phyloP scores from a whole-genome alignment of 1,140 invertebrate genomes.

The Sarcophaga bullata region DNA sequence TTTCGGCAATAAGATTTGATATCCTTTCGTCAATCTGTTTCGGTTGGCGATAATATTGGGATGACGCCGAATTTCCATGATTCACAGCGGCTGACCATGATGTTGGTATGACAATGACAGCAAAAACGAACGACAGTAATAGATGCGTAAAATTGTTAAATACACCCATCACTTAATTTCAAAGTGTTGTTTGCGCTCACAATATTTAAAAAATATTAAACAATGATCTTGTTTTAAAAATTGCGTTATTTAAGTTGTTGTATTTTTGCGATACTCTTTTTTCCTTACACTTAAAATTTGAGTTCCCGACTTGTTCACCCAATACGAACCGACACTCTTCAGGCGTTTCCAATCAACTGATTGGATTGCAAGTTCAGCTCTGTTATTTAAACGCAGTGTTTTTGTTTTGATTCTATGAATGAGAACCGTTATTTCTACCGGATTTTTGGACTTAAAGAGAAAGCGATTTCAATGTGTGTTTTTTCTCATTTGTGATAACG shows the following conservation, averaged over 20 bases:
- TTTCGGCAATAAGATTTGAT: constrained; percentile 51
- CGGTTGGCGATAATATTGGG: not conserved
- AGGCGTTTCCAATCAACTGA: constrained; percentile 17
- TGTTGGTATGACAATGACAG: not conserved
- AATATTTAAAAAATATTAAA: constrained; percentile 1
- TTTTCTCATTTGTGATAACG: no score
- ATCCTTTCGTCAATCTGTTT: not conserved
- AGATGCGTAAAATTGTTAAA: not conserved
- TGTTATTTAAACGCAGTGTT: constrained; percentile 11
- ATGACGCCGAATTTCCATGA: not conserved
- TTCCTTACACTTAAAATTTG: not conserved
- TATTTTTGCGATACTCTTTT: not conserved
- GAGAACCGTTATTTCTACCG: not conserved
- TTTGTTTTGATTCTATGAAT: constrained; percentile 15
- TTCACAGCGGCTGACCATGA: not conserved
- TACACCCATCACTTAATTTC: not conserved
- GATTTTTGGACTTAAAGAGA: not conserved
- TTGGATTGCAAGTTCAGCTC: not conserved
- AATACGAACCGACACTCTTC: constrained; percentile 11
- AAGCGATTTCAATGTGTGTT: no score
- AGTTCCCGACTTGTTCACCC: not conserved
- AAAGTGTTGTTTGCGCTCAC: not conserved
- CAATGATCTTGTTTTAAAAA: not conserved
- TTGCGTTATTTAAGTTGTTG: not conserved
- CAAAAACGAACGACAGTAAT: not conserved